Evolutionary conservation across 1,140 invertebrate species (phyloP).

Genomic region (Phenacoccus solenopsis): DNA sequence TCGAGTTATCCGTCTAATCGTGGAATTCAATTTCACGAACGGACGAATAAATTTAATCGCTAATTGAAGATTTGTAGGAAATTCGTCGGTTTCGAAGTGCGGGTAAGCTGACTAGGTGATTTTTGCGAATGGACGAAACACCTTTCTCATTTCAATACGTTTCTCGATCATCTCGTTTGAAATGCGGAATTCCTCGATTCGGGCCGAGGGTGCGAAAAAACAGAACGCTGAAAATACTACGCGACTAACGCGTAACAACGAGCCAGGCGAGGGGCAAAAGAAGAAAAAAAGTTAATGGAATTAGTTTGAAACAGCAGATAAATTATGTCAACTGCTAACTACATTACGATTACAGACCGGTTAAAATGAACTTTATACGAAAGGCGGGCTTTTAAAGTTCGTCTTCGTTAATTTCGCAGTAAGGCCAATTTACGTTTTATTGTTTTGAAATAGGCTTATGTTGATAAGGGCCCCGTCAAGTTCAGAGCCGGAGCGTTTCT

Average conservation of each 20-base stretch:
- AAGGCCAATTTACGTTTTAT: constrained; percentile 2
- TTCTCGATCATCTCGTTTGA: background rate
- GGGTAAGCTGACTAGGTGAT: background rate
- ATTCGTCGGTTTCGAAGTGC: background rate
- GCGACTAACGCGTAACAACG: no score
- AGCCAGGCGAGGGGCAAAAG: background rate
- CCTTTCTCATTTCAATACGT: background rate
- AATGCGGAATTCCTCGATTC: background rate
- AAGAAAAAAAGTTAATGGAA: background rate
- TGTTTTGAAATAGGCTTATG: background rate
- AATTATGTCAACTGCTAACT: background rate
- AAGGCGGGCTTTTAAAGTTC: constrained; percentile 1
- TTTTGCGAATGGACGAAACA: background rate
- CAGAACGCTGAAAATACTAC: no score
- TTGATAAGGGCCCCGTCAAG: background rate
- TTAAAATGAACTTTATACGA: constrained; percentile 3
- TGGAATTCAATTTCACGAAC: constrained; percentile 1
- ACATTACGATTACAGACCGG: constrained; percentile 1
- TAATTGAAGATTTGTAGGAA: background rate
- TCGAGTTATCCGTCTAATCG: background rate
- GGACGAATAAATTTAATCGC: background rate
- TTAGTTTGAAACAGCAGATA: constrained; percentile 2
- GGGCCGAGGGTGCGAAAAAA: no score
- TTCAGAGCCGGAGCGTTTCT: no score
- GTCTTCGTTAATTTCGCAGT: background rate